Evolutionary conservation across 2,113 vertebrate species (phyloP).

Genomic region (Anoplopoma fimbria): DNA sequence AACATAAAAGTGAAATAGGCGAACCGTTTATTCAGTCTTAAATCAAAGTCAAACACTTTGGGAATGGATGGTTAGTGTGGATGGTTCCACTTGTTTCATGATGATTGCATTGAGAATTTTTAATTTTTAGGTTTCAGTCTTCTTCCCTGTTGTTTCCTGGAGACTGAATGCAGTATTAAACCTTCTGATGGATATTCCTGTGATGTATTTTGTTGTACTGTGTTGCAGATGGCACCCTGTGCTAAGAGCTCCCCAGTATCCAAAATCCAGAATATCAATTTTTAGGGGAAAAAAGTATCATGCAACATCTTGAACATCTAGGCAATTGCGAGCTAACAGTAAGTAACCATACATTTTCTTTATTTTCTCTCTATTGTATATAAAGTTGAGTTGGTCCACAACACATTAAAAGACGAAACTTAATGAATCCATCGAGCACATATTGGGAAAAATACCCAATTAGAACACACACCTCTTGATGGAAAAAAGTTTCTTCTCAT

Average conservation of each 20-base stretch:
- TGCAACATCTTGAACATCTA: constrained; percentile 40
- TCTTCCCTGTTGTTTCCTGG: background rate
- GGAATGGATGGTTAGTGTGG: background rate
- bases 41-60: constrained; percentile 1
- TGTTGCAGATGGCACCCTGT: constrained; percentile 17
- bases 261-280: constrained; percentile 4
- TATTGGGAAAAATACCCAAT: background rate
- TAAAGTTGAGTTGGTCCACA: constrained; percentile 10
- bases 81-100: background rate
- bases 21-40: background rate
- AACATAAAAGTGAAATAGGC: background rate
- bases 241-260: constrained; percentile 12
- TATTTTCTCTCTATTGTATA: constrained; percentile 4
- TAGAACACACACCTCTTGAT: background rate
- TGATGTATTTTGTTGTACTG: background rate
- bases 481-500: background rate
- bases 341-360: constrained; percentile 8
- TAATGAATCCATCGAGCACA: background rate
- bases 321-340: constrained; percentile 37
- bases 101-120: background rate
- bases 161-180: constrained; percentile 1
- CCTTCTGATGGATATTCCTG: background rate
- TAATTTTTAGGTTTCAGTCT: background rate
- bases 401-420: background rate
- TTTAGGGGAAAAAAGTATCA: constrained; percentile 1